Base-by-base conservation (phyloP, 2,113 vertebrate genomes). In the Haliaeetus leucogaster region DNA sequence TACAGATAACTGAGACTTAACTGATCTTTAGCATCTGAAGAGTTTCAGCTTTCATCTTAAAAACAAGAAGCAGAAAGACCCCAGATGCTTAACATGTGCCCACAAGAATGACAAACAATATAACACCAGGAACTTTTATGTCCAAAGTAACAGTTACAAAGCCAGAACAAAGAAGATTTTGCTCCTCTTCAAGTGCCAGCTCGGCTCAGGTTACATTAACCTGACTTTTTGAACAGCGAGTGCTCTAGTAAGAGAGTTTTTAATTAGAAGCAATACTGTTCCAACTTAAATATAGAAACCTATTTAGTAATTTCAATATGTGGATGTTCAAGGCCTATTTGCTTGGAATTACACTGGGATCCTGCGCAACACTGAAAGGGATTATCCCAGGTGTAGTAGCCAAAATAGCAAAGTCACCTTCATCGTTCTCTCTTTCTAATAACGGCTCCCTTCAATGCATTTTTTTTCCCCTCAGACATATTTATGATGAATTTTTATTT, bases 391-490 rank as follows among this genome's bases (percentile, higher is more conserved):
- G 87, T 96, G 87, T 48, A 95, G 67, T 12, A 86, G 71, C 84
- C 92, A 95, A 95, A 95, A 97, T 90, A 93, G 93, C 74, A 94
- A 95, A 95, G 95, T 95, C 87, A 97, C 88, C 90, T 94, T 97
- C 62, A 56, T 45, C 9, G 5, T 73, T 45, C 58, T 83, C 10
- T 73, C 36, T 63, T 74, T 83, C 50, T 89, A 86, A 50, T 58
- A 82, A 70, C 20, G 19, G 23, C 10, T 91, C 45, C 38, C 40
- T 82, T 89, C 18, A 67, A 43, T 26, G 56, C 1, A 14, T 61
- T 80, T 84, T n/a, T 27, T 48, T 15, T 3, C 9, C 52, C 45
- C 19, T 38, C 29, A 32, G 40, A 56, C 6, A 48, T 45, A 70
- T 65, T 89, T 72, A 79, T 55, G 36, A 79, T 66, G 42, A 43